Conservation (phyloP, 1,140 invertebrate species). For the Copidosoma floridanum region DNA sequence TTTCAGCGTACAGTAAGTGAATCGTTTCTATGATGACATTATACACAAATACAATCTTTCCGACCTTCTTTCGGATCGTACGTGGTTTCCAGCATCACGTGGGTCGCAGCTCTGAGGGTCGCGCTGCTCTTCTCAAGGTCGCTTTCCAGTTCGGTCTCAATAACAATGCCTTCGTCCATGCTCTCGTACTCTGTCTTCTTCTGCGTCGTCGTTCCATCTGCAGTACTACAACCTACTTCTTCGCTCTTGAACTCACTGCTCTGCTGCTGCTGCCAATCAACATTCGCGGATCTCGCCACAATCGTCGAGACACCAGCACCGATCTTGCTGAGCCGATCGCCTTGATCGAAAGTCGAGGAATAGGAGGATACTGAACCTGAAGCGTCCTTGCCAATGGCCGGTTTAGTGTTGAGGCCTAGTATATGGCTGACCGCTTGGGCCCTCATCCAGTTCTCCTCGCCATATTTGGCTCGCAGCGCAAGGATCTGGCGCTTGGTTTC, state of each 20-base stretch:
- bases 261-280: background rate
- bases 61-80: slow-evolving; percentile 47
- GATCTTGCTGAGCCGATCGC: no score
- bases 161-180: slow-evolving; percentile 9
- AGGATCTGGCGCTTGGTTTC: slow-evolving; percentile 64
- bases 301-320: no score
- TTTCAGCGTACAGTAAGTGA: background rate
- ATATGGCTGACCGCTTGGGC: slow-evolving; percentile 55
- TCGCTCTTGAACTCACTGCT: background rate
- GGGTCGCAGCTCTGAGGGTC: slow-evolving; percentile 1
- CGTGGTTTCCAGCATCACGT: slow-evolving; percentile 16
- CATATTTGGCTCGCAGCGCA: slow-evolving; percentile 59
- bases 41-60: no score
- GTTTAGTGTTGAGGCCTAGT: slow-evolving; percentile 56
- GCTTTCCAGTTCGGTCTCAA: background rate
- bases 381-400: no score
- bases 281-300: no score
- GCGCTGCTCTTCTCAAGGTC: slow-evolving; percentile 13
- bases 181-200: slow-evolving; percentile 16
- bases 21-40: background rate
- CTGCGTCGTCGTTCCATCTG: slow-evolving; percentile 7
- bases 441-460: slow-evolving; percentile 62
- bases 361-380: slow-evolving; percentile 1
- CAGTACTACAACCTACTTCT: background rate
- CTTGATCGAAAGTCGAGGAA: slow-evolving; percentile 5